Evolutionary conservation across 1,140 invertebrate species (phyloP), one percentile per base, ranked within the genome.

Genomic region (Drosophila nasuta): DNA sequence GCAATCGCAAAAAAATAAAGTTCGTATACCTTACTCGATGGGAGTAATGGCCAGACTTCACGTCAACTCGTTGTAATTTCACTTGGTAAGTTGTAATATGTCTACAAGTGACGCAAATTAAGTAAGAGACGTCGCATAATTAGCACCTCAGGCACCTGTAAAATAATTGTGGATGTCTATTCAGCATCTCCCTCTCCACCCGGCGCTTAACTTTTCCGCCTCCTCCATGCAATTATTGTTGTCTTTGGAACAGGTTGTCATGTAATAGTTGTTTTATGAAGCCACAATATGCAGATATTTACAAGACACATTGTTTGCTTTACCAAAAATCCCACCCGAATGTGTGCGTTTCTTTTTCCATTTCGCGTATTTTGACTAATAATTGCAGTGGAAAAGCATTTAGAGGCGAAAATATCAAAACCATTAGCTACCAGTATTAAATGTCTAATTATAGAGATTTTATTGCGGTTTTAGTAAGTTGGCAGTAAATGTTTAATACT

Each of bases 241-340:
- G 62, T 17, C 13, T 13, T 52, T 15, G 17, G 66, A 60, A 58
- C 64, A 7, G 33, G 52, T 67, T 57, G 33, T 17, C 13, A 48
- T 58, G 54, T 58, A 67, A 67, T 15, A 54, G 49, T 52, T 52
- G 49, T 78, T 46, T 62, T 68, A 63, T 63, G 48, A 57, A 28
- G 45, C 54, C 41, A 60, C 59, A 77, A 41, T 82, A 79, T 79
- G 79, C 73, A 82, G 82, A 87, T 82, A 79, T 82, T 87, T 79
- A 52, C 54, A 43, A 25, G 48, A 17, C 59, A 49, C 48, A 11
- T 20, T 51, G 48, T 25, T 13, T 45, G 45, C 38, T 13, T 28
- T 46, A 28, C 54, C 1, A 0, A 46, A 59, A 33, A 54, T 59
- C 28, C 13, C 15, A 38, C 33, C 38, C 15, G 8, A 5, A 0